Base-by-base conservation (phyloP, 2,888 invertebrate species). In the Argyresthia goedartella region DNA sequence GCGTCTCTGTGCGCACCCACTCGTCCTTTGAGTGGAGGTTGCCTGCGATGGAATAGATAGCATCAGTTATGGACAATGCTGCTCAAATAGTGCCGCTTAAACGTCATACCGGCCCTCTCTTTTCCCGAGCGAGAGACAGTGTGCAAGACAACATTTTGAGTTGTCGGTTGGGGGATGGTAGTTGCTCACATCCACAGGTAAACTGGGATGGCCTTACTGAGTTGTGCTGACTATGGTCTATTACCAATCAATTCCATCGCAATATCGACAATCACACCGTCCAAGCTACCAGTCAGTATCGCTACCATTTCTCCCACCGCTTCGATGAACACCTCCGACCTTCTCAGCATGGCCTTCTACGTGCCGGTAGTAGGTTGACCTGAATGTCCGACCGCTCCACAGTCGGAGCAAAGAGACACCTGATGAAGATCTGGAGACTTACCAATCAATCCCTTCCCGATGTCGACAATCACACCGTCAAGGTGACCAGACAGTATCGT, bases 261-360 rank as follows among this genome's bases (percentile, higher is more conserved):
- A 49, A 98, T 89, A 60, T 94, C 94, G 44, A 89, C 74, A 7
- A 93, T 92, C 72, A 93, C 92, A 49, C 90, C 89, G 66, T 95
- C 95, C 34, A 97, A 86, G 68, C 95, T 93, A 4, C 96, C 75
- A 52, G 90, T 88, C 7, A 96, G 70, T 51, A 91, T 91, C 8
- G 88, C 88, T 16, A 97, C 76, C 55, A 97, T 91, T 49, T 91
- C 88, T 0, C 94, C 94, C 41, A 97, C 93, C 15, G 92, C 91
- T 71, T 93, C 91, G 16, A 97, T 88, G 56, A 95, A 93, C 52
- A 96, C 91, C 88, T 99, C 99, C 0, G 99, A 98, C 79, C 95
- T 97, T 50, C 99, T 87, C 34, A 99, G 85, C 91, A 98, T 93
- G 15, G 96, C 92, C 72, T 97, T 96, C 72, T 96, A 95, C 52